Evolutionary conservation across 2,888 invertebrate genomes (phyloP).

Genomic region (Subacronicta megacephala): DNA sequence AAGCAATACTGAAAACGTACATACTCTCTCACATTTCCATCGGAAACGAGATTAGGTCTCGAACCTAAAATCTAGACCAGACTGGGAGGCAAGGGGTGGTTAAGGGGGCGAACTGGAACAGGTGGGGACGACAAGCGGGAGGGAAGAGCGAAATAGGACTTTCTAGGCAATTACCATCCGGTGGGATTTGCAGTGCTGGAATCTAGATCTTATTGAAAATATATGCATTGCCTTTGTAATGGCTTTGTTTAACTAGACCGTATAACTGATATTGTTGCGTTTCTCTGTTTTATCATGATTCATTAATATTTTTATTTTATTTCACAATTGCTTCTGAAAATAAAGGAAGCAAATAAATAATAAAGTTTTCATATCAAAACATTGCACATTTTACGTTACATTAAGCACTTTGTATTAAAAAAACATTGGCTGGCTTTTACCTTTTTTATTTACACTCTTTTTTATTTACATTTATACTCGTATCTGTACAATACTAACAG

Average conservation of each 20-base stretch:
- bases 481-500: no score
- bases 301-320: constrained; percentile 3
- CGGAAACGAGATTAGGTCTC: constrained; percentile 74
- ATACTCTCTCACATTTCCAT: constrained; percentile 58
- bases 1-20: constrained; percentile 50
- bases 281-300: constrained; percentile 16
- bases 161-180: constrained; percentile 84
- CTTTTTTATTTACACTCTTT: not conserved
- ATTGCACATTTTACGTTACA: constrained; percentile 11
- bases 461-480: not conserved
- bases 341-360: constrained; percentile 6
- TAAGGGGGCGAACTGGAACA: constrained; percentile 54
- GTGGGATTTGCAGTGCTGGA: constrained; percentile 63
- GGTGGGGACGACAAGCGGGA: constrained; percentile 54
- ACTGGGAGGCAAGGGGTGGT: constrained; percentile 51
- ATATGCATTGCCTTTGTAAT: constrained; percentile 45
- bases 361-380: constrained; percentile 9
- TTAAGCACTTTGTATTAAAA: constrained; percentile 3
- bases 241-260: constrained; percentile 33
- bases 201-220: constrained; percentile 65
- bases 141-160: constrained; percentile 73
- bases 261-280: constrained; percentile 45
- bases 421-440: constrained; percentile 17
- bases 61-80: constrained; percentile 74
- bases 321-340: constrained; percentile 1